Percentiles rank a stretch among this genome's conserved stretches.
phyloP scores from a whole-genome alignment of 2,797 vertebrate genomes.

The Falco peregrinus region DNA sequence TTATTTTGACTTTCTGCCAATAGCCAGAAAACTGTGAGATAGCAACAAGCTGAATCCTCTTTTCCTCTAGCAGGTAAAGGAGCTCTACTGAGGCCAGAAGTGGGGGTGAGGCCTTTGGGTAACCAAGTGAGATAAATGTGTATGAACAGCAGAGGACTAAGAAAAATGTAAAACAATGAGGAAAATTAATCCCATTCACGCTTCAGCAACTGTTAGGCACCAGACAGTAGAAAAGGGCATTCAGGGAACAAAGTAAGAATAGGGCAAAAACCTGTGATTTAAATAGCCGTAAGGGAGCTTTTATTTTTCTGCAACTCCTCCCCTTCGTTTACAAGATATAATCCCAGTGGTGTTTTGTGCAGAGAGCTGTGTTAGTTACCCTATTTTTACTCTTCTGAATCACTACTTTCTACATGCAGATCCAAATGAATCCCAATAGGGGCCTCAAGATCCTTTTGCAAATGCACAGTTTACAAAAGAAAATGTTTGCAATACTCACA shows the following conservation, averaged over 20 bases:
- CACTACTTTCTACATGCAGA: not conserved
- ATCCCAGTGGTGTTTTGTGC: not conserved
- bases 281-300: not conserved
- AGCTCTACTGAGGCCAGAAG: not conserved
- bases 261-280: not conserved
- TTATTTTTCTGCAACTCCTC: slow-evolving; percentile 17
- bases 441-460: slow-evolving; percentile 30
- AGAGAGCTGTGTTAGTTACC: not conserved
- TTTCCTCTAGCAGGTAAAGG: not conserved
- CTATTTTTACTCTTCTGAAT: slow-evolving; percentile 25
- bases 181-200: not conserved
- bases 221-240: not conserved
- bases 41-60: not conserved
- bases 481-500: not conserved
- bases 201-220: not conserved
- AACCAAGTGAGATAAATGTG: not conserved
- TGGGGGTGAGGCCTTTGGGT: not conserved
- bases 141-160: not conserved
- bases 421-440: slow-evolving; percentile 33
- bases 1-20: not conserved
- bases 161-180: not conserved
- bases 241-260: not conserved
- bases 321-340: not conserved
- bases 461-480: slow-evolving; percentile 28
- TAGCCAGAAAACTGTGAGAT: not conserved